Base-by-base conservation (phyloP, 2,888 invertebrate genomes). In the Cheilosia vulpina region DNA sequence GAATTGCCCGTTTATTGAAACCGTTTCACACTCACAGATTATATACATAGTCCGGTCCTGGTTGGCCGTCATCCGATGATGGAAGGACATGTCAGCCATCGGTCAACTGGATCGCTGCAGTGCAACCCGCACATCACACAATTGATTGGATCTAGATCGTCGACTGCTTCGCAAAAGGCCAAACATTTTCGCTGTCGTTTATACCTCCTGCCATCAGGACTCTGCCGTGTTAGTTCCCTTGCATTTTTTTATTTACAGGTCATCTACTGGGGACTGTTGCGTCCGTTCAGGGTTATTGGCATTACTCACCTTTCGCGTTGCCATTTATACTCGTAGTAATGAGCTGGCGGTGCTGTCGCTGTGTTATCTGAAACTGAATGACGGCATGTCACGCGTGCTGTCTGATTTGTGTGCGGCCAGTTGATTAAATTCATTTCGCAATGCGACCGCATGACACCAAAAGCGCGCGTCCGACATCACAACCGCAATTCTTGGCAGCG, bases 401-500 rank as follows among this genome's bases (percentile, higher is more conserved):
- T 76, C 71, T 71, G 75, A 84, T 75, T 34, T 84, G 71, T 60
- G 53, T 76, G 80, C 75, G 84, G 84, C 76, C 69, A 69, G 75
- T 75, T 84, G 80, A 84, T 78, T 84, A 75, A 84, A 84, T 84
- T 84, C 60, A 50, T 84, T 84, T 84, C 80, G 80, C 69, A 84
- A 55, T 80, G 75, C 71, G 60, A 60, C 71, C 19, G 50, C 21
- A 13, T 34, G 38, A 71, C 60, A 69, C 58, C 63, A 31, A 75
- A 75, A 57, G 27, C 62, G 45, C 68, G 45, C 57, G 38, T 53
- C 69, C 41, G 38, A 15, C 34, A 57, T 21, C 38, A 27, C 13
- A 53, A 47, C 45, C 41, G 31, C 63, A 69, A 24, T 62, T 38
- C 62, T 17, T 41, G 53, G 24, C 53, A 66, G 17, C n/a, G 21